Evolutionary conservation across 2,888 invertebrate genomes (phyloP).

Genomic region (Corythucha ciliata): DNA sequence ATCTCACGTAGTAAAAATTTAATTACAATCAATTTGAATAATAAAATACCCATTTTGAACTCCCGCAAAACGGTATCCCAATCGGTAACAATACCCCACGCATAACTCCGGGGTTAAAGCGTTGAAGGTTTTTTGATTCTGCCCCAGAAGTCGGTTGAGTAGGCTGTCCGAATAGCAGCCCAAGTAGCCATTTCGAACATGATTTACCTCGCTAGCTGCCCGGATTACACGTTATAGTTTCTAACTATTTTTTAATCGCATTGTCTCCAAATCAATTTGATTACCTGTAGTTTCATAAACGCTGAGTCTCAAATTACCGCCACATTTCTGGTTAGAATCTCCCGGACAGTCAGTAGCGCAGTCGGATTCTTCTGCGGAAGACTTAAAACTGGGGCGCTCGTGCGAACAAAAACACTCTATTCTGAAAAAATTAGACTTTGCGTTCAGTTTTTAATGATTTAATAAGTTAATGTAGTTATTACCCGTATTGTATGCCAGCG

Average conservation of each 20-base stretch:
- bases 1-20: no score
- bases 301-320: slow-evolving; percentile 20
- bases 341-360: slow-evolving; percentile 24
- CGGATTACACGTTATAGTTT: no score
- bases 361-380: slow-evolving; percentile 19
- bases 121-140: no score
- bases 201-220: no score
- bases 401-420: slow-evolving; percentile 28
- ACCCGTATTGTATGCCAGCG: slow-evolving; percentile 29
- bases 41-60: slow-evolving; percentile 21
- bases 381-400: slow-evolving; percentile 23
- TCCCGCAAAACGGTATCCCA: slow-evolving; percentile 27
- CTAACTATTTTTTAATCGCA: no score
- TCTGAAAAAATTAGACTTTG: slow-evolving; percentile 16
- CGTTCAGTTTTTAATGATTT: background rate
- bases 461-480: slow-evolving; percentile 3
- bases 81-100: slow-evolving; percentile 24
- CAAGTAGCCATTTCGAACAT: no score
- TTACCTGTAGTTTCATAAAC: slow-evolving; percentile 25
- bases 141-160: background rate
- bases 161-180: background rate
- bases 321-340: slow-evolving; percentile 20
- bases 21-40: no score
- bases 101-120: slow-evolving; percentile 19
- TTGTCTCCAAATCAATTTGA: no score